phyloP scores from a whole-genome alignment of 2,113 vertebrate genomes.

The Sminthopsis crassicaudata region DNA sequence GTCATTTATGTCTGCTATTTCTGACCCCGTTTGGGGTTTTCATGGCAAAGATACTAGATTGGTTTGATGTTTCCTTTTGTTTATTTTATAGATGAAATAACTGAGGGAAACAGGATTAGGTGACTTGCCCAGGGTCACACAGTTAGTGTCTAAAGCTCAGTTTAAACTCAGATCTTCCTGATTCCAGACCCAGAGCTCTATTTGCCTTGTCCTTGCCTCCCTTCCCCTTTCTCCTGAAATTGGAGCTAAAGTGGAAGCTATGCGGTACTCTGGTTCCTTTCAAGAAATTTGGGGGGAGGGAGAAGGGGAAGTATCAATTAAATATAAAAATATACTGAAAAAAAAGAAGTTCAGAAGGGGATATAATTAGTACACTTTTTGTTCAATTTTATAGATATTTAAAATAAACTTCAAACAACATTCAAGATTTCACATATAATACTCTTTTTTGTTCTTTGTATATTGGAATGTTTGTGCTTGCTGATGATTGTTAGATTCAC shows the following conservation, averaged over 20 bases:
- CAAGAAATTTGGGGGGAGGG: neutral
- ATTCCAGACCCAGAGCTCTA: neutral
- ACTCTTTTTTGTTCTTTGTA: neutral
- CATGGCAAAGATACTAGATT: neutral
- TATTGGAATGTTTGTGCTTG: neutral
- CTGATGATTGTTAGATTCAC: neutral
- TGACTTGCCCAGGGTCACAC: neutral
- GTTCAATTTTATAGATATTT: neutral
- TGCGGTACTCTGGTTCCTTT: neutral
- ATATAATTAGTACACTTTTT: neutral
- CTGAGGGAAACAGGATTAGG: neutral
- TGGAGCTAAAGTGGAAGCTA: neutral
- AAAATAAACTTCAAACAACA: neutral
- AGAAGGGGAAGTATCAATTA: neutral
- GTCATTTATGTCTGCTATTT: neutral
- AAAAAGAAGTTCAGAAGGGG: neutral
- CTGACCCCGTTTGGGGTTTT: neutral
- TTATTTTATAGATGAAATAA: neutral
- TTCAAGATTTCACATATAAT: neutral
- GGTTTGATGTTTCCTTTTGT: neutral
- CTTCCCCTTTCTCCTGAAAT: no score
- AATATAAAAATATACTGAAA: neutral
- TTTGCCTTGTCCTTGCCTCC: neutral
- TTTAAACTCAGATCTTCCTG: neutral
- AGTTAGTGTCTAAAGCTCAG: neutral